Conservation (phyloP, 2,888 invertebrate species). For the Sceliomorpha sp. region DNA sequence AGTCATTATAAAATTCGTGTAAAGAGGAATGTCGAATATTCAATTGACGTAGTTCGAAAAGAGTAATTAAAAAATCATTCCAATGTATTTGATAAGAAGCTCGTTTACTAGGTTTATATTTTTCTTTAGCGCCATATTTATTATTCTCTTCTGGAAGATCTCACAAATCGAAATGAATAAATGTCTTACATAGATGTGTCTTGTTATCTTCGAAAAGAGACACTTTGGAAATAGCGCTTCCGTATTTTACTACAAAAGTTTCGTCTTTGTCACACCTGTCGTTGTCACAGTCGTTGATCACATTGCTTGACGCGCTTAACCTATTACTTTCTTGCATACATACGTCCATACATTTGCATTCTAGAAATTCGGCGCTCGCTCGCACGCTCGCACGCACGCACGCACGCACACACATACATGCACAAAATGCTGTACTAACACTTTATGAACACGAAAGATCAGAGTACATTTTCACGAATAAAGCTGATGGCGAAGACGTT, state of each 20-base stretch:
- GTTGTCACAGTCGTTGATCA: slow-evolving; percentile 49
- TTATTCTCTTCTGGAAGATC: slow-evolving; percentile 21
- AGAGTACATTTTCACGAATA: no score
- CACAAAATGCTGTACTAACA: slow-evolving; percentile 44
- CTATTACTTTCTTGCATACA: slow-evolving; percentile 29
- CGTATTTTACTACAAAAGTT: slow-evolving; percentile 21
- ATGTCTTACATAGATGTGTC: slow-evolving; percentile 2
- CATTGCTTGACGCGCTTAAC: slow-evolving; percentile 28
- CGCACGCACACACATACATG: no score
- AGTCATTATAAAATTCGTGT: no score
- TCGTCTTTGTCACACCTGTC: slow-evolving; percentile 34
- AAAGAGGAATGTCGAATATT: no score
- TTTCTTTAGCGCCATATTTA: slow-evolving; percentile 12
- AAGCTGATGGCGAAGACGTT: neutral
- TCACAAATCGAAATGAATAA: slow-evolving; percentile 11
- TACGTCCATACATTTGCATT: slow-evolving; percentile 22
- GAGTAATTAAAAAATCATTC: neutral
- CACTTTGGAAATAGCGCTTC: slow-evolving; percentile 1
- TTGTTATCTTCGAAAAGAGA: slow-evolving; percentile 9
- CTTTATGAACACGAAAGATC: slow-evolving; percentile 26
- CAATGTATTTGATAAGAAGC: slow-evolving; percentile 6
- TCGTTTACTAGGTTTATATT: slow-evolving; percentile 29
- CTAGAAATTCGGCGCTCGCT: slow-evolving; percentile 22
- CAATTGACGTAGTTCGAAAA: no score
- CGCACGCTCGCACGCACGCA: no score